phyloP scores from a whole-genome alignment of 2,113 vertebrate genomes.

The Eulacestoma nigropectus region DNA sequence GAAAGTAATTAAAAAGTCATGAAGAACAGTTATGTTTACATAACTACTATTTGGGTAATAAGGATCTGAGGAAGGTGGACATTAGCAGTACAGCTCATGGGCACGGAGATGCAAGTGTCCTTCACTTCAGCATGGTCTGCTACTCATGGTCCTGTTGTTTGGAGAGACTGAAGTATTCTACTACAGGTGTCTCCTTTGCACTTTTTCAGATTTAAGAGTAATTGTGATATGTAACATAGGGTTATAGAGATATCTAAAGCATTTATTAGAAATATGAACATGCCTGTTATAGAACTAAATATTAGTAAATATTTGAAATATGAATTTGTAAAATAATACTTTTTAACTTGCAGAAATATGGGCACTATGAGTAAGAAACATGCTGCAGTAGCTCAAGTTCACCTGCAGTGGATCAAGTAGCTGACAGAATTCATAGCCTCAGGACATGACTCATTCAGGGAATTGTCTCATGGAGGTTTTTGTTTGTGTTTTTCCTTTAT shows the following conservation, averaged over 20 bases:
- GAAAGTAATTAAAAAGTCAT: neutral
- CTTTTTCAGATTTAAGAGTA: neutral
- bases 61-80: neutral
- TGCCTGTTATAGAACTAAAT: neutral
- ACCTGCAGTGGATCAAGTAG: neutral
- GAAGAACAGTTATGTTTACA: neutral
- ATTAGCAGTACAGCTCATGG: neutral
- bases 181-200: neutral
- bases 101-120: neutral
- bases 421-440: neutral
- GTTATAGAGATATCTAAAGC: neutral
- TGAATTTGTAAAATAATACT: neutral
- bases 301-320: neutral
- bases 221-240: neutral
- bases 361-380: neutral
- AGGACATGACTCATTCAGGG: neutral
- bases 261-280: neutral
- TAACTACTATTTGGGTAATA: neutral
- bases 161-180: neutral
- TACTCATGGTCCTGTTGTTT: fast-evolving
- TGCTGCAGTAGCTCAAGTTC: neutral
- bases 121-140: neutral
- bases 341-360: neutral
- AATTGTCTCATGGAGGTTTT: neutral
- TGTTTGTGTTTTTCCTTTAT: neutral